phyloP scores from a whole-genome alignment of 2,113 vertebrate genomes.

The Antigone vipio region DNA sequence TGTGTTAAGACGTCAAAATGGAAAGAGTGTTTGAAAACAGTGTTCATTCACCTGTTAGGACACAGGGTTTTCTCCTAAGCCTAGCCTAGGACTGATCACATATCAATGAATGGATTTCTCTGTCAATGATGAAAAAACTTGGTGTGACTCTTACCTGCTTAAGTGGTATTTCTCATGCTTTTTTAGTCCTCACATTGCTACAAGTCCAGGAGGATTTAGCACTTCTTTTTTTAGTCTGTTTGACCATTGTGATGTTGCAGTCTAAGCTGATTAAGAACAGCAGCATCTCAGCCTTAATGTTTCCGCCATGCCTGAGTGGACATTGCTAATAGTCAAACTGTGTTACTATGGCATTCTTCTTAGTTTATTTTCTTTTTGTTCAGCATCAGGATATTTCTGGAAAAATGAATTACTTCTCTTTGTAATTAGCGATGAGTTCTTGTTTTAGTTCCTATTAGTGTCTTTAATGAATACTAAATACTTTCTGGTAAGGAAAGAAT shows the following conservation, averaged over 20 bases:
- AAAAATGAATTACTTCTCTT: background rate
- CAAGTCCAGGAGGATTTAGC: background rate
- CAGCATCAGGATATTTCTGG: background rate
- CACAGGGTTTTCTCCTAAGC: background rate
- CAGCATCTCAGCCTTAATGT: background rate
- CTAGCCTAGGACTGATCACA: rapidly evolving
- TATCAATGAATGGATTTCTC: background rate
- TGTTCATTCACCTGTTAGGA: background rate
- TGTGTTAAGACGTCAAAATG: background rate
- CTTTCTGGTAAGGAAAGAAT: background rate
- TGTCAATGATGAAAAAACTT: background rate
- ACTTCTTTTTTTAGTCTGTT: background rate
- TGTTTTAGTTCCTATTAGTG: background rate
- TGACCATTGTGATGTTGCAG: background rate
- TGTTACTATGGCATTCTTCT: background rate
- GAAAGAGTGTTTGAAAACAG: background rate
- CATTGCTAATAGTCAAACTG: background rate
- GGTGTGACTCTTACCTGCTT: background rate
- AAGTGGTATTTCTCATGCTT: background rate
- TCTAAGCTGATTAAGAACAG: background rate
- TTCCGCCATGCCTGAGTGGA: background rate
- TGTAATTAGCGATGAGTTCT: background rate
- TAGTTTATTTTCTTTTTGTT: background rate
- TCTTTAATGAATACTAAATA: background rate
- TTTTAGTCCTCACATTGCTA: background rate